Evolutionary conservation across 2,797 vertebrate species (phyloP).

Genomic region (Knipowitschia caucasica): DNA sequence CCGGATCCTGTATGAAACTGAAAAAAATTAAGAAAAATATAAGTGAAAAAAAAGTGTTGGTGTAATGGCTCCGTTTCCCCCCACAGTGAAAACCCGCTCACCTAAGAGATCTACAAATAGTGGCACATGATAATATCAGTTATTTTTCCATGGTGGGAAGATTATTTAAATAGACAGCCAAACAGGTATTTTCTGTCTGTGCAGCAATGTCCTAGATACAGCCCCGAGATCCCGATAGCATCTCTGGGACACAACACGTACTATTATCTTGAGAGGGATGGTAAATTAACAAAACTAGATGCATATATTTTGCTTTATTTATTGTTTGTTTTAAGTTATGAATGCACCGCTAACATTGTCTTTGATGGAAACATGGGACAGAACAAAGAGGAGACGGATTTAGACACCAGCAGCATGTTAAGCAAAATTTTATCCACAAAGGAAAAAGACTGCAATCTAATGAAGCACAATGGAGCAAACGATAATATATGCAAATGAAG

Average conservation of each 20-base stretch:
- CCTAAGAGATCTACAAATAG: conserved; percentile 42
- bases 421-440: conserved; percentile 67
- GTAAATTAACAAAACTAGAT: not conserved
- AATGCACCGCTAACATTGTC: conserved; percentile 43
- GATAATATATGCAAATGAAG: conserved; percentile 79
- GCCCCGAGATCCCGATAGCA: not conserved
- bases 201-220: not conserved
- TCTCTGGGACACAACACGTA: not conserved
- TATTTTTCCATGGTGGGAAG: conserved; percentile 50
- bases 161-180: conserved; percentile 46
- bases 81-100: conserved; percentile 57
- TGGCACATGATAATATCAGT: conserved; percentile 44
- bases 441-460: conserved; percentile 69
- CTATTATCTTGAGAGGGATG: conserved; percentile 5
- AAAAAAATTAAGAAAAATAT: too few relatives aligned
- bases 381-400: conserved; percentile 63
- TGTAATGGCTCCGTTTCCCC: conserved; percentile 65
- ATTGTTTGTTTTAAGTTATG: conserved; percentile 32
- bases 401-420: conserved; percentile 55
- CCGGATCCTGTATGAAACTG: too few relatives aligned
- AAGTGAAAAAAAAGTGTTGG: too few relatives aligned
- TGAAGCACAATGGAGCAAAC: conserved; percentile 67
- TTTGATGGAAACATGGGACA: conserved; percentile 61
- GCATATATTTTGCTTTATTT: conserved; percentile 24
- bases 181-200: conserved; percentile 32